Base-by-base conservation (phyloP, 2,797 vertebrate species). In the Microctenopoma steveboyesi region DNA sequence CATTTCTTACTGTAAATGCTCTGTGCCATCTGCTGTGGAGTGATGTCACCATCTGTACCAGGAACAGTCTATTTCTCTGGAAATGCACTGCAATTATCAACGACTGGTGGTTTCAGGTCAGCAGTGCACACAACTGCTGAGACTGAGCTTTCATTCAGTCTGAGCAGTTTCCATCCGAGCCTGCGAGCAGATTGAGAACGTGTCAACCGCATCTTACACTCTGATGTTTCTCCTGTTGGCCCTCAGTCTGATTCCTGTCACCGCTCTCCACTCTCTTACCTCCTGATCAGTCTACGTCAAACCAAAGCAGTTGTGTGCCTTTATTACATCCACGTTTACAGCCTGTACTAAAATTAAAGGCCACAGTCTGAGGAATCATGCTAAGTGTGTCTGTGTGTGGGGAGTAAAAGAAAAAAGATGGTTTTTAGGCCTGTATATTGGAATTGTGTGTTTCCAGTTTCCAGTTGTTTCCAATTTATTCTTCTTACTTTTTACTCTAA, bases 41-140 rank as follows among this genome's bases (percentile, higher is more conserved):
- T 69, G 85, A 74, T 74, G 79, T 83, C 79, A 79, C 42, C 74
- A 66, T 75, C 85, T 84, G 81, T 59, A 86, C 70, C 82, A 79
- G 80, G 76, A 89, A 74, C 84, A 51, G 72, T 65, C 79, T 69
- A 68, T 84, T 86, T 86, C 76, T 59, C 56, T 82, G 71, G 27
- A 85, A 60, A 28, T 61, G 49, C 50, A 40, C 79, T 64, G 61
- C 72, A 85, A 78, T 89, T 85, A 88, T 88, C 83, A 67, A 52
- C 75, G 78, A 78, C 71, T 87, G 84, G 78, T 79, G 77, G 82
- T 81, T 83, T 88, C 60, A 76, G 72, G 72, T 86, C 81, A 71
- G 66, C 73, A 40, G 69, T 69, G 57, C 56, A 53, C 33, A 33
- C 72, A 62, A 46, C 63, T 52, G 35, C 76, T 64, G 18, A 42